A percentile compares a stretch with the other conserved stretches of the same genome.
Conservation (phyloP, 1,140 invertebrate species). For the fruit fly (Drosophila melanogaster) region DNA sequence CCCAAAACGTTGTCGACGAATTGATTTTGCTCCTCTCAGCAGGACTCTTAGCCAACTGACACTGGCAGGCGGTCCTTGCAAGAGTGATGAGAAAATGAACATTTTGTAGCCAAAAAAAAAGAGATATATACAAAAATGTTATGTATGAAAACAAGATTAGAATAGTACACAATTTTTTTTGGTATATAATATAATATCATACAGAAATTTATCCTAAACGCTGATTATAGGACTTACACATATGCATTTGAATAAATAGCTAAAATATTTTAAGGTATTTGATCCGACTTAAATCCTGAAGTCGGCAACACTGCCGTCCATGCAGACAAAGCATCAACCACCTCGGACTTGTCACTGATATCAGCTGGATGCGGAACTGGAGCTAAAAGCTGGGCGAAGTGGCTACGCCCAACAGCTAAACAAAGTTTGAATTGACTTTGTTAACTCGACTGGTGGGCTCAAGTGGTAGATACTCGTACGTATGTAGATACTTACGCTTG, state of each 20-base stretch:
- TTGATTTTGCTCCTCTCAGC: slow-evolving; percentile 53
- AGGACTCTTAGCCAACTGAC: slow-evolving; percentile 71
- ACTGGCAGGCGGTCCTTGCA: slow-evolving; percentile 65
- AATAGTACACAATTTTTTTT: no score
- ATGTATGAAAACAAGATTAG: no score
- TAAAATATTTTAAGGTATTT: no score
- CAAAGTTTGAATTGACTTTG: slow-evolving; percentile 75
- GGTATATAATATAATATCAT: no score
- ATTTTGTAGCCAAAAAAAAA: no score
- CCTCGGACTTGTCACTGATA: slow-evolving; percentile 73
- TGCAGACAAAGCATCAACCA: slow-evolving; percentile 43
- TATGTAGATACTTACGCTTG: slow-evolving; percentile 37
- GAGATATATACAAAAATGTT: no score
- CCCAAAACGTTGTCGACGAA: slow-evolving; percentile 56
- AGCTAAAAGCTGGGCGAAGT: not conserved
- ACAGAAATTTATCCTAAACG: no score
- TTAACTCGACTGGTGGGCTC: slow-evolving; percentile 68
- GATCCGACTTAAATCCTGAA: no score
- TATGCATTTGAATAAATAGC: no score
- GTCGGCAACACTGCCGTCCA: not conserved
- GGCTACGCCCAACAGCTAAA: slow-evolving; percentile 57
- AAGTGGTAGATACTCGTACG: slow-evolving; percentile 36
- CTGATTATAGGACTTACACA: no score
- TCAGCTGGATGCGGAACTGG: slow-evolving; percentile 25
- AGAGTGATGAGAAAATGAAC: not conserved